Conservation (phyloP, 2,888 invertebrate genomes). For the Prosopocoilus inquinatus region DNA sequence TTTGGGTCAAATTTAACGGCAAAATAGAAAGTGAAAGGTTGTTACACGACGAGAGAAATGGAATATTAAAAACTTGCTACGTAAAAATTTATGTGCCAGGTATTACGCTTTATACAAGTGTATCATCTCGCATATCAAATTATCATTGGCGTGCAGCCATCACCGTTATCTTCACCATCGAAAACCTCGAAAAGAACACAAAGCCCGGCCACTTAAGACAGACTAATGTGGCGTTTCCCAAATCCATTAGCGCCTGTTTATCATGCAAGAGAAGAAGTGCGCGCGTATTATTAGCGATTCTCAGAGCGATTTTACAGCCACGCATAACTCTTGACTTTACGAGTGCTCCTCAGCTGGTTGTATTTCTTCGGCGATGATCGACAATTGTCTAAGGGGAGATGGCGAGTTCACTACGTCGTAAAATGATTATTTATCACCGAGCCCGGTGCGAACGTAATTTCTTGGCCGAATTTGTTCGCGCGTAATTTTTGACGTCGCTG, state of each 20-base stretch:
- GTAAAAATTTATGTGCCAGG: too few relatives aligned
- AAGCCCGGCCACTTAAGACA: too few relatives aligned
- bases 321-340: slow-evolving; percentile 22
- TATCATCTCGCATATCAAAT: too few relatives aligned
- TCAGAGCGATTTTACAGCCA: slow-evolving; percentile 19
- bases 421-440: slow-evolving; percentile 24
- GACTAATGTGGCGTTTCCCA: neutral
- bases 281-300: neutral
- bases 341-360: slow-evolving; percentile 22
- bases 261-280: neutral
- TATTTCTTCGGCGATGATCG: slow-evolving; percentile 23
- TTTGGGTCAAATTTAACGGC: too few relatives aligned
- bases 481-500: neutral
- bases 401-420: slow-evolving; percentile 22
- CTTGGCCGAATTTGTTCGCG: slow-evolving; percentile 20
- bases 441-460: slow-evolving; percentile 21
- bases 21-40: too few relatives aligned
- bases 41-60: too few relatives aligned
- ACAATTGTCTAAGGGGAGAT: slow-evolving; percentile 26
- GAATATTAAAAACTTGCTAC: too few relatives aligned
- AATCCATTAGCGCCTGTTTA: slow-evolving; percentile 3
- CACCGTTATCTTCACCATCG: too few relatives aligned
- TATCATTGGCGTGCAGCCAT: too few relatives aligned
- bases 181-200: too few relatives aligned
- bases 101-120: too few relatives aligned